Conservation (phyloP, 2,113 vertebrate genomes). For the Condylura cristata region DNA sequence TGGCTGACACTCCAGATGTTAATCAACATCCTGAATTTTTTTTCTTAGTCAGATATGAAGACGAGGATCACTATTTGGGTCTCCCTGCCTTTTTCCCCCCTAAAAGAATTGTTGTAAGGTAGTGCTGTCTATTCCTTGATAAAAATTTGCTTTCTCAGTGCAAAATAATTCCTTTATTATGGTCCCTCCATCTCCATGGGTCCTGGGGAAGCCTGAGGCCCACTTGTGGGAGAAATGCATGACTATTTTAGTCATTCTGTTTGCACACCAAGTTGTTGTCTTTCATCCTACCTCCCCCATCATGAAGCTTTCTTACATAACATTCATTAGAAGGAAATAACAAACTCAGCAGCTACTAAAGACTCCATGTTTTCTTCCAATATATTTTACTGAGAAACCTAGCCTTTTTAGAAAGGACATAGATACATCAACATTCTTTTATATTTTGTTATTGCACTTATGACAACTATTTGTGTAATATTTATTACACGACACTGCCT, state of each 20-base stretch:
- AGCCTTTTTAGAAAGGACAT: not conserved
- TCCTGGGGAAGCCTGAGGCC: not conserved
- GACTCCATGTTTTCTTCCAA: not conserved
- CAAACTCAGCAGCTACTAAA: not conserved
- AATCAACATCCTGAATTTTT: not conserved
- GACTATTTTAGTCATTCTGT: not conserved
- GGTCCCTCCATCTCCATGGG: not conserved
- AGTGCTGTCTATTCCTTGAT: not conserved
- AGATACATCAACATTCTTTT: not conserved
- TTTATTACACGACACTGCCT: not conserved
- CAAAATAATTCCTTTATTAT: not conserved
- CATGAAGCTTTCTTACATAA: not conserved
- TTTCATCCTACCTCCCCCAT: not conserved
- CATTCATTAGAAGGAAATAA: not conserved
- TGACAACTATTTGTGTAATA: not conserved
- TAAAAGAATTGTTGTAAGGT: not conserved
- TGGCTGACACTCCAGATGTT: conserved; percentile 10
- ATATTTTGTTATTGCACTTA: not conserved
- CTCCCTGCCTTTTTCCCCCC: not conserved
- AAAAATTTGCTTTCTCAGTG: not conserved
- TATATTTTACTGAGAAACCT: not conserved
- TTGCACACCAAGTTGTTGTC: not conserved
- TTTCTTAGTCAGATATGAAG: not conserved
- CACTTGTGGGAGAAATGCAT: not conserved
- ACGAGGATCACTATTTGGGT: not conserved